These are phyloP conservation scores for Oreochromis spilurus DNA, from an alignment of 2,113 vertebrate species.

Conservation along the genomic window DNA sequence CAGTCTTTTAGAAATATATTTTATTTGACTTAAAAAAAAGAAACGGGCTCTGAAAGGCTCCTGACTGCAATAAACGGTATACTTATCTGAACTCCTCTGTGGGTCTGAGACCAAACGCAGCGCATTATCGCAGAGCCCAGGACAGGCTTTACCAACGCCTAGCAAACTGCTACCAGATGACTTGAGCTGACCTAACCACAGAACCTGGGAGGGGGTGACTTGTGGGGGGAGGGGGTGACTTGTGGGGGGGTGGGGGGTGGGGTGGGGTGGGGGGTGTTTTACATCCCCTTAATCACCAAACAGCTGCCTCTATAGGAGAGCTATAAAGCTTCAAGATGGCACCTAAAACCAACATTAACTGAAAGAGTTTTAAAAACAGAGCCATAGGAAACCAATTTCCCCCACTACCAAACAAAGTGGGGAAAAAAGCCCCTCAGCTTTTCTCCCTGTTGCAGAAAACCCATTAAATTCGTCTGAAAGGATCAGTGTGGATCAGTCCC, in stretches of 20 bases:
- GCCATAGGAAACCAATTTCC: constrained; percentile 29
- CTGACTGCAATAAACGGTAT: background rate
- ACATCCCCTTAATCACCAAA: constrained; percentile 5
- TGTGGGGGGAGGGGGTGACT: background rate
- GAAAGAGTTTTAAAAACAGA: constrained; percentile 31
- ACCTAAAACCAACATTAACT: constrained; percentile 30
- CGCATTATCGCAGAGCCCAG: background rate
- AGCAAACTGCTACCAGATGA: constrained; percentile 17
- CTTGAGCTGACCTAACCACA: background rate
- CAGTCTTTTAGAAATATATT: background rate
- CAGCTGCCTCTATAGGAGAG: background rate
- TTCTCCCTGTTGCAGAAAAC: constrained; percentile 22
- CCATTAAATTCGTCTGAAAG: constrained; percentile 25
- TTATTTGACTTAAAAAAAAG: background rate
- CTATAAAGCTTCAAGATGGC: background rate
- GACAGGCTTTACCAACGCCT: background rate
- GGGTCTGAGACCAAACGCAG: background rate
- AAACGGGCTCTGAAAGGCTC: background rate
- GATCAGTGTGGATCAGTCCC: background rate
- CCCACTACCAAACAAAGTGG: constrained; percentile 1
- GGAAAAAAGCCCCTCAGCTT: background rate
- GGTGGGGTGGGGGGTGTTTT: background rate
- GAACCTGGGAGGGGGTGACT: background rate
- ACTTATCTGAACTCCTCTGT: background rate
- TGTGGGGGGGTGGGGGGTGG: background rate